These are phyloP conservation scores for Scomber scombrus DNA, from an alignment of 2,113 vertebrate genomes.

Conservation along the genomic window DNA sequence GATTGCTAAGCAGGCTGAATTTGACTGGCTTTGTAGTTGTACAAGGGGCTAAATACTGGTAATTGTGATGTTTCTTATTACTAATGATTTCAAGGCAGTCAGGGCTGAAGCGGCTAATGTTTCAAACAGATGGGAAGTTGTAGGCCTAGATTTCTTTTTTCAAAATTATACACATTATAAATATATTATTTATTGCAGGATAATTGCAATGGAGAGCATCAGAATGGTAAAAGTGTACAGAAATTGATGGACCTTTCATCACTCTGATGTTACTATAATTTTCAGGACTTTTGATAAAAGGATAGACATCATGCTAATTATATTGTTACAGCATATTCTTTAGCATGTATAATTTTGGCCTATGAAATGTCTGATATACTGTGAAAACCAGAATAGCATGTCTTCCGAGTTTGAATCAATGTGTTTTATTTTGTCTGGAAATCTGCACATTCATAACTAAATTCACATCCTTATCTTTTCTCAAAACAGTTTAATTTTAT, in stretches of 20 bases:
- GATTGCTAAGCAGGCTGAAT: not conserved
- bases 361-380: not conserved
- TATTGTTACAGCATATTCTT: not conserved
- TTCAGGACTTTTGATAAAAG: not conserved
- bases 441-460: no score
- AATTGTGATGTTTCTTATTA: slow-evolving; percentile 14
- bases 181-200: not conserved
- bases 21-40: slow-evolving; percentile 14
- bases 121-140: not conserved
- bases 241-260: not conserved
- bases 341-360: not conserved
- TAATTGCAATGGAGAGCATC: not conserved
- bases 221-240: not conserved
- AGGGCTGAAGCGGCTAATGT: not conserved
- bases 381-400: not conserved
- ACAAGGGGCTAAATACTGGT: not conserved
- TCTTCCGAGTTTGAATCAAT: not conserved
- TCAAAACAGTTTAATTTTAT: no score
- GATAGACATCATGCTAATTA: not conserved
- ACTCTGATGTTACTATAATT: not conserved
- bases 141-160: not conserved
- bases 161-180: not conserved
- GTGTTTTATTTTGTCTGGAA: not conserved
- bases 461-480: no score
- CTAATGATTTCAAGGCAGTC: slow-evolving; percentile 12